Percentiles rank a stretch among this genome's conserved stretches.
Conservation (phyloP, 2,113 vertebrate species). For the Cyprinodon brontotheroides region DNA sequence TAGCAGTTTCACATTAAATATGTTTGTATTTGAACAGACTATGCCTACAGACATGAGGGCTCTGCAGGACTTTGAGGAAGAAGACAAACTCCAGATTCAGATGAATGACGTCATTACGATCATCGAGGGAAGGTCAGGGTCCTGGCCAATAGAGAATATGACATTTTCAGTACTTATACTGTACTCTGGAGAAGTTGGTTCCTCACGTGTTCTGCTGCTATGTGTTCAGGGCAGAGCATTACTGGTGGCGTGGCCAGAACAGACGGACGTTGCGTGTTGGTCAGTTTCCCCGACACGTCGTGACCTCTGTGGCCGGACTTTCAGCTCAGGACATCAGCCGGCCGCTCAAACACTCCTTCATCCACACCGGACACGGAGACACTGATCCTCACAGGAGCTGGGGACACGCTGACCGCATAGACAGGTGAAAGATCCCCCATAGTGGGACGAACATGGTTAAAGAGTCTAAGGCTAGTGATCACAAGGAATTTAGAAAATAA, state of each 20-base stretch:
- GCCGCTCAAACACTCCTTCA: conserved; percentile 98
- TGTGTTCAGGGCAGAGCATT: conserved; percentile 91
- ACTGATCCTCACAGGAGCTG: conserved; percentile 95
- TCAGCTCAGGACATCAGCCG: conserved; percentile 98
- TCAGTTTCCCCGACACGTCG: conserved; percentile 95
- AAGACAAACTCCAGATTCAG: conserved; percentile 92
- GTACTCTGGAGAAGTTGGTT: background rate
- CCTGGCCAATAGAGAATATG: background rate
- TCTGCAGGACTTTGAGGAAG: conserved; percentile 95
- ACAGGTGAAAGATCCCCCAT: conserved; percentile 80
- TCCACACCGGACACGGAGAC: conserved; percentile 98
- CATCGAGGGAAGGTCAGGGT: conserved; percentile 93
- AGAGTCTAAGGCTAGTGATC: background rate
- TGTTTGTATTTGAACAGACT: conserved; percentile 76
- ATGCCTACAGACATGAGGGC: conserved; percentile 98
- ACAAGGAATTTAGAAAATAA: background rate
- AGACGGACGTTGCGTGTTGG: conserved; percentile 91
- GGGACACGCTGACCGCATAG: conserved; percentile 96
- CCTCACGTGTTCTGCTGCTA: background rate
- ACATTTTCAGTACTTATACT: too few species aligned
- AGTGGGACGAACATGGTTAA: too few species aligned
- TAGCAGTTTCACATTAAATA: too few species aligned
- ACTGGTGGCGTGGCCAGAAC: conserved; percentile 99
- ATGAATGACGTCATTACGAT: conserved; percentile 97
- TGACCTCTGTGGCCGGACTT: conserved; percentile 94